Percentiles rank a stretch among this genome's conserved stretches.
phyloP scores from a whole-genome alignment of 2,888 invertebrate species.

The Troides helena region DNA sequence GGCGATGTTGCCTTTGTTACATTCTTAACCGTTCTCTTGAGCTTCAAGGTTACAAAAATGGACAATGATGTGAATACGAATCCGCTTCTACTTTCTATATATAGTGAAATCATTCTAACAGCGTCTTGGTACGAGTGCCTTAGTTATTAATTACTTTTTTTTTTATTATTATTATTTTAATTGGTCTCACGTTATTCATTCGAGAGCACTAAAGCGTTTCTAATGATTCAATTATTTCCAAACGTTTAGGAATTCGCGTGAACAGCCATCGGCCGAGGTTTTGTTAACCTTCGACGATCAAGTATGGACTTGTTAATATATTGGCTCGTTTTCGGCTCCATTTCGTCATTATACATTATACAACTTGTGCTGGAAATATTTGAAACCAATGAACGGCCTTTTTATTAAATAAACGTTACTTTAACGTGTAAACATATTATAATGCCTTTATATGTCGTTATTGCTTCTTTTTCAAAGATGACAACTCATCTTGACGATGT shows the following conservation, averaged over 20 bases:
- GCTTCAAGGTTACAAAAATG: constrained; percentile 33
- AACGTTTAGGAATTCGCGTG: constrained; percentile 15
- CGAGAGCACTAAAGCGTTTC: constrained; percentile 30
- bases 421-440: too few species aligned
- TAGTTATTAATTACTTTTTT: constrained; percentile 63
- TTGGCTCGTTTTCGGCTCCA: constrained; percentile 10
- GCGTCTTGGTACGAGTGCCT: constrained; percentile 79
- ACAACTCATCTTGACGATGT: too few species aligned
- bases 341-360: constrained; percentile 10
- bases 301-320: constrained; percentile 41
- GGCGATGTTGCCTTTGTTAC: neutral
- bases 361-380: constrained; percentile 25
- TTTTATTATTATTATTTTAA: constrained; percentile 41
- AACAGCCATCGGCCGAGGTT: constrained; percentile 36
- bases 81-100: constrained; percentile 46
- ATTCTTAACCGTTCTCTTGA: constrained; percentile 22
- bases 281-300: constrained; percentile 37
- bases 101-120: constrained; percentile 63
- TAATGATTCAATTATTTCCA: constrained; percentile 20
- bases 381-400: constrained; percentile 15
- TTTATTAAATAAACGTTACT: neutral
- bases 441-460: too few species aligned
- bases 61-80: constrained; percentile 54
- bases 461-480: too few species aligned
- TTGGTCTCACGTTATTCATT: constrained; percentile 53